Base-by-base conservation (phyloP, 1,140 invertebrate species). In the Reticulitermes speratus region DNA sequence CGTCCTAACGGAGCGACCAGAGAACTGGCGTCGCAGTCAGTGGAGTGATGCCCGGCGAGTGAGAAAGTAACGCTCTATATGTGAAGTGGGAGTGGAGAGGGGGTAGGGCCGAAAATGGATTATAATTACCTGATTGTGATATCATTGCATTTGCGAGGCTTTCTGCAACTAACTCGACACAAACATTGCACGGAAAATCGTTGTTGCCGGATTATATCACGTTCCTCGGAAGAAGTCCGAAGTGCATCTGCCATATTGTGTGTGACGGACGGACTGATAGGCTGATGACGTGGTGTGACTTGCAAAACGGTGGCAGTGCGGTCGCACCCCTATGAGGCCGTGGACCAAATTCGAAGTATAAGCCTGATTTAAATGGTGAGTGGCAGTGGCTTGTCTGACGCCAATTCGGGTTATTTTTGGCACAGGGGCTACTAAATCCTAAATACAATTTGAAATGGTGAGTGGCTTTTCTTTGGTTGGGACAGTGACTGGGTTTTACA, bases 1-100 rank as follows among this genome's bases (percentile, higher is more conserved):
- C n/a, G 84, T 84, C 16, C 30, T 84, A 65, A 84, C 48, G 25
- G 48, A 84, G 84, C 44, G 52, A 55, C 52, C 52, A 55, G 52
- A 55, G 19, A 1, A 21, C 52, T 55, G 19, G 52, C 84, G 45
- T 32, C 45, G 1, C 48, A 84, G 84, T 84, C 84, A 55, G 84
- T 84, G 52, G 32, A 38, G 59, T 65, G 65, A 30, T 25, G 5
- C 65, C 9, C 11, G 65, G 16, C 65, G 7, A 75, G 65, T 75
- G 25, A 6, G 8, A 14, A 75, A 75, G 65, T 75, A 30, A 25
- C 0, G 7, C 25, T 75, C 25, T 1, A 25, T 30, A 25, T 75
- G 25, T 9, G 5, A 75, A 30, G 8, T n/a, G 65, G 25, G 25
- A 75, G n/a, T 75, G 65, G 65, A 3, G 65, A 65, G 59, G 21